Conservation (phyloP, 2,797 vertebrate species). For the Fringilla coelebs region DNA sequence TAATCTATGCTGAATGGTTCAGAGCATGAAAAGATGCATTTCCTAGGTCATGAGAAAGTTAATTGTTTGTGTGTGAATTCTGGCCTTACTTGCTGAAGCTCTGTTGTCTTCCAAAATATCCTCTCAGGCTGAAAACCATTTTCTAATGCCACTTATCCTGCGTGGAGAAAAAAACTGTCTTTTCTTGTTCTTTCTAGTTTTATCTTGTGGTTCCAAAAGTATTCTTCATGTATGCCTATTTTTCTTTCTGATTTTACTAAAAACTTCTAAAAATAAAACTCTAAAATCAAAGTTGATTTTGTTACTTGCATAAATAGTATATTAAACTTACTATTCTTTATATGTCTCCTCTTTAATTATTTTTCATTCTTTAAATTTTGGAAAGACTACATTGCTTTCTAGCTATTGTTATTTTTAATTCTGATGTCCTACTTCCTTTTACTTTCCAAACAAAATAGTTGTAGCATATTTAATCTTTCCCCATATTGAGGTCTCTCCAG, state of each 20-base stretch:
- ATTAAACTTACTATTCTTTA: not conserved
- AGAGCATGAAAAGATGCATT: not conserved
- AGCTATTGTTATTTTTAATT: slow-evolving; percentile 59
- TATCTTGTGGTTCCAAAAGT: not conserved
- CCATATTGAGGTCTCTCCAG: not conserved
- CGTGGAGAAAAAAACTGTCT: not conserved
- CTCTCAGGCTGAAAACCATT: not conserved
- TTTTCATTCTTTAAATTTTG: slow-evolving; percentile 45
- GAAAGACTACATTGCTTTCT: slow-evolving; percentile 1
- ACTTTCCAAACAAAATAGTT: slow-evolving; percentile 54
- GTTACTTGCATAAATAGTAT: not conserved
- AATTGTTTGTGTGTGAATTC: not conserved
- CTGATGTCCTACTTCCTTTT: slow-evolving; percentile 30
- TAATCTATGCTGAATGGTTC: not conserved
- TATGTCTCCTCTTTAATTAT: slow-evolving; percentile 9
- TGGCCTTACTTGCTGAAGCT: not conserved
- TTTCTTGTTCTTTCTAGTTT: not conserved
- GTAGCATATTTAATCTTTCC: slow-evolving; percentile 27
- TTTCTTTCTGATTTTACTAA: slow-evolving; percentile 2
- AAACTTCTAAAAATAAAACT: not conserved
- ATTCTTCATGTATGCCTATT: not conserved
- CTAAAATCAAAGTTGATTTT: not conserved
- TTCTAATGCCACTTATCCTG: not conserved
- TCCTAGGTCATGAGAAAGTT: not conserved
- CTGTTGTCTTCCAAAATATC: not conserved